Base-by-base conservation (phyloP, 2,888 invertebrate genomes). In the Plagodis dolabraria region DNA sequence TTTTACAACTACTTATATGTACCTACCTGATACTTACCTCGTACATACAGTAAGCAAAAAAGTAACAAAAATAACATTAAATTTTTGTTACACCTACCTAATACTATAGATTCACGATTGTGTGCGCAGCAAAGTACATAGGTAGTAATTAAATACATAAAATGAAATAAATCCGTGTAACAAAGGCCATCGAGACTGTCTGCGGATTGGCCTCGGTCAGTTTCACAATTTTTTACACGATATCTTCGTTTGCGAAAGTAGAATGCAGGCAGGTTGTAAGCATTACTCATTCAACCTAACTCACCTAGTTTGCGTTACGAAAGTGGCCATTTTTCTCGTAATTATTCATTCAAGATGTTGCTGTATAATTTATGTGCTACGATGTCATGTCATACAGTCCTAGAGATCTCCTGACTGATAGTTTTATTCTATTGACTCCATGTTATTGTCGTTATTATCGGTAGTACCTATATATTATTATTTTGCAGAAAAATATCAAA, bases 241-340 rank as follows among this genome's bases (percentile, higher is more conserved):
- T 87, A 83, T 85, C 85, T 86, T 86, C 85, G 80, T 87, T 88
- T 87, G 82, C 87, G 88, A 87, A 89, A 89, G 80, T 67, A 69
- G 70, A 79, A 75, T 75, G 81, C 12, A 12, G 43, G 12, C 12
- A 43, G 6, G 12, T 43, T 8, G 12, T 79, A 84, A 85, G 74
- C 73, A 70, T 72, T 78, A 76, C 77, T 83, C 78, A 78, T 81
- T 80, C 73, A 79, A 78, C 68, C 64, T 70, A 74, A 71, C 67
- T 60, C 67, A 74, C 73, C 70, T 67, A 62, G 63, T 63, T 57
- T 60, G 44, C 47, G 71, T 84, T 83, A 74, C 80, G 80, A 83
- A 75, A 61, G 53, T 56, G 60, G 64, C 56, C 65, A 76, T 74
- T 73, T 74, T 75, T 68, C 64, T 63, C 52, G 65, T 70, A 61